Evolutionary conservation across 2,888 invertebrate species (phyloP).

Genomic region (Pinctada fucata): DNA sequence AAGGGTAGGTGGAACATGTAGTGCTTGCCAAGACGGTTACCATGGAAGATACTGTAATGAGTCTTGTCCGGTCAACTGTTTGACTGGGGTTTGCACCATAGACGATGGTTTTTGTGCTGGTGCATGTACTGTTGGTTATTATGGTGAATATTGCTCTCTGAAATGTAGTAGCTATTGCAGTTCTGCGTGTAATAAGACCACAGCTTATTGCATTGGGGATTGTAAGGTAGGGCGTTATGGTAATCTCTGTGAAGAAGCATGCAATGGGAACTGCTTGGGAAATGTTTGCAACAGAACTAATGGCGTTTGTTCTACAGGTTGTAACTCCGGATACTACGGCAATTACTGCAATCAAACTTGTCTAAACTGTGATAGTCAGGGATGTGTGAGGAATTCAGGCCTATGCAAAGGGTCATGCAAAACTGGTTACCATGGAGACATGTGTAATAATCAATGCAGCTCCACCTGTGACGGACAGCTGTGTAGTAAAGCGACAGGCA

Average conservation of each 20-base stretch:
- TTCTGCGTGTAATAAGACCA: slow-evolving; percentile 4
- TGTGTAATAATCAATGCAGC: slow-evolving; percentile 18
- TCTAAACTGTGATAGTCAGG: background rate
- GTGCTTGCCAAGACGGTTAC: slow-evolving; percentile 22
- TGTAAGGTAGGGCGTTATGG: slow-evolving; percentile 29
- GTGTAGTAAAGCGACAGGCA: background rate
- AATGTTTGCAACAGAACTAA: slow-evolving; percentile 18
- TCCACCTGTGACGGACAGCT: slow-evolving; percentile 5
- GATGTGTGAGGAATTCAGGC: slow-evolving; percentile 21
- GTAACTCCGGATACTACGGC: slow-evolving; percentile 26
- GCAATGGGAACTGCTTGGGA: slow-evolving; percentile 19
- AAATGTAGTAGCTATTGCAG: background rate
- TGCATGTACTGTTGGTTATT: slow-evolving; percentile 26
- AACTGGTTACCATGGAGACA: slow-evolving; percentile 7
- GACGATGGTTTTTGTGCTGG: slow-evolving; percentile 10
- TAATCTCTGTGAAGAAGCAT: slow-evolving; percentile 22
- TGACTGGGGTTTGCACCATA: slow-evolving; percentile 16
- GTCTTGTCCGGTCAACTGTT: slow-evolving; percentile 20
- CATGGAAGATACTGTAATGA: slow-evolving; percentile 24
- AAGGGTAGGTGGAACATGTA: slow-evolving; percentile 12
- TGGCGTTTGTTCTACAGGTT: slow-evolving; percentile 17
- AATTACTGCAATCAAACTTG: slow-evolving; percentile 8
- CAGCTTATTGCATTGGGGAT: slow-evolving; percentile 23
- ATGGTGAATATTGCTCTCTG: slow-evolving; percentile 11
- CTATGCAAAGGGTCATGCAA: slow-evolving; percentile 11